Conservation (phyloP, 1,140 invertebrate genomes). For the Acyrthosiphon pisum region DNA sequence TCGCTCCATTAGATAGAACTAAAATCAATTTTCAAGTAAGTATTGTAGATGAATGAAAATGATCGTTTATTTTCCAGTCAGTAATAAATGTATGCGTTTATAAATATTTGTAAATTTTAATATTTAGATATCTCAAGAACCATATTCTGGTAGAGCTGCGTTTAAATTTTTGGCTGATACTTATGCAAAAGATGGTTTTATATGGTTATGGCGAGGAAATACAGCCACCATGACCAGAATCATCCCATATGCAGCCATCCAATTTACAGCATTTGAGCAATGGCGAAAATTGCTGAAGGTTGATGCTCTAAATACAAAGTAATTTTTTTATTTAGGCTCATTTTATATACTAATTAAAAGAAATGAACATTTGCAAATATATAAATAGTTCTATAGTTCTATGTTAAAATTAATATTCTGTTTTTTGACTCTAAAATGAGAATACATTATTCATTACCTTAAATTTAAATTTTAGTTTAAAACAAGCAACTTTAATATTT, state of each 20-base stretch:
- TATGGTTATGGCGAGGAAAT: conserved; percentile 94
- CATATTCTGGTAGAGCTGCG: conserved; percentile 82
- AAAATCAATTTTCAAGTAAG: conserved; percentile 97
- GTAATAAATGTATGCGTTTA: neutral
- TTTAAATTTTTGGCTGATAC: conserved; percentile 77
- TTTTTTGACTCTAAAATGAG: neutral
- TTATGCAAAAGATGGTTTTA: conserved; percentile 76
- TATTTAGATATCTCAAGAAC: conserved; percentile 68
- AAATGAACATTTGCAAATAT: neutral
- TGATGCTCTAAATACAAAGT: conserved; percentile 63
- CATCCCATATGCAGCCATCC: conserved; percentile 95
- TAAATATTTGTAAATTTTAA: conserved; percentile 41
- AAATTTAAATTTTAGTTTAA: neutral
- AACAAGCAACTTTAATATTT: neutral
- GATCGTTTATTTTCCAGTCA: neutral
- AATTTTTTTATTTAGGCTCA: neutral
- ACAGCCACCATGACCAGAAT: conserved; percentile 97
- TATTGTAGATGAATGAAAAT: neutral
- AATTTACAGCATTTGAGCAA: conserved; percentile 96
- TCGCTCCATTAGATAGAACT: conserved; percentile 95
- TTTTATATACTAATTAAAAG: neutral
- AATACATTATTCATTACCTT: neutral
- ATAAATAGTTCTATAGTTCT: neutral
- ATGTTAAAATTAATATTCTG: neutral
- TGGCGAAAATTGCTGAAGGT: conserved; percentile 85